These are phyloP conservation scores for Gorsachius goisagi DNA, from an alignment of 2,113 vertebrate species.

Conservation along the genomic window DNA sequence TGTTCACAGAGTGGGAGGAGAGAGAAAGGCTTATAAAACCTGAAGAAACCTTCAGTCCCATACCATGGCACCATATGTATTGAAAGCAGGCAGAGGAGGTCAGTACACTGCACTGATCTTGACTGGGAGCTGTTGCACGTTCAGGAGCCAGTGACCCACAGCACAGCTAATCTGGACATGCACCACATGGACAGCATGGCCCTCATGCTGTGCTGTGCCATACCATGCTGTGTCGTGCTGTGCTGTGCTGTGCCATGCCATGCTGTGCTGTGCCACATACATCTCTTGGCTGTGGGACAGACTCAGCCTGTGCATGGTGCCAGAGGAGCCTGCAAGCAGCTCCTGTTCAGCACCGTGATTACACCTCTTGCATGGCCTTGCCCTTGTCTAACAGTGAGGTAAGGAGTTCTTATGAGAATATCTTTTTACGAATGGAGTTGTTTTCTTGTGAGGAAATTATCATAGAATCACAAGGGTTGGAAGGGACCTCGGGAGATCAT, in stretches of 20 bases:
- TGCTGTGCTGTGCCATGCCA: neutral
- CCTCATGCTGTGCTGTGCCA: neutral
- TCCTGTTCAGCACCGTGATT: rapidly evolving
- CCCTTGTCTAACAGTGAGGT: neutral
- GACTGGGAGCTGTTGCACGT: rapidly evolving
- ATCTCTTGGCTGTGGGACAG: rapidly evolving
- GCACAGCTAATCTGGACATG: neutral
- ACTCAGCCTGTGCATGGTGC: rapidly evolving
- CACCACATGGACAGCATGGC: rapidly evolving
- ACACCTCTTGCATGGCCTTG: neutral
- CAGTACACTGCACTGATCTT: neutral
- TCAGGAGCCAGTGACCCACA: neutral
- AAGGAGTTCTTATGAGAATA: neutral
- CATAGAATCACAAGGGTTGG: too few relatives aligned
- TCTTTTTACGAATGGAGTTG: neutral
- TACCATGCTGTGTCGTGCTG: rapidly evolving
- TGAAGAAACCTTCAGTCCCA: neutral
- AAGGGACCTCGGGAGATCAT: too few relatives aligned
- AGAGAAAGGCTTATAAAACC: neutral
- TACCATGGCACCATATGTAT: too few relatives aligned
- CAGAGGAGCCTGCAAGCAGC: rapidly evolving
- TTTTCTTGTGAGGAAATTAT: neutral
- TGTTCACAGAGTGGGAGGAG: neutral
- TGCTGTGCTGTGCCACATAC: rapidly evolving
- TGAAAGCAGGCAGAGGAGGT: neutral